phyloP scores from a whole-genome alignment of 2,888 invertebrate species.

The Luperina testacea region DNA sequence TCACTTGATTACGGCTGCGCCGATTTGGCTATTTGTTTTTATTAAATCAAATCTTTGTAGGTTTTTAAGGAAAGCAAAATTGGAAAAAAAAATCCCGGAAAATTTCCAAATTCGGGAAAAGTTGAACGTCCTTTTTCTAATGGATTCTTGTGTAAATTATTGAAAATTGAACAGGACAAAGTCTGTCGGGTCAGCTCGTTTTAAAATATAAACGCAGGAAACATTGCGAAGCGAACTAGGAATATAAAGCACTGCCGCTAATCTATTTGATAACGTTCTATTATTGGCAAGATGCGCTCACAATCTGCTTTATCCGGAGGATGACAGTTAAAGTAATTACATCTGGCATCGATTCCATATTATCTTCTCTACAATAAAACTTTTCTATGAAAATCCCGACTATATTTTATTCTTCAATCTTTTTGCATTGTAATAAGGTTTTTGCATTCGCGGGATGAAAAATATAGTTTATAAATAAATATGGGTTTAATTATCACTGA shows the following conservation, averaged over 20 bases:
- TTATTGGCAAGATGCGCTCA: conserved; percentile 33
- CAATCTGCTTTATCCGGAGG: conserved; percentile 8
- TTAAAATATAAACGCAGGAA: conserved; percentile 6
- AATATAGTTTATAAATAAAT: neutral
- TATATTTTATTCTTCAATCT: conserved; percentile 7
- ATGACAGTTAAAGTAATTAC: conserved; percentile 20
- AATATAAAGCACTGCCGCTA: conserved; percentile 9
- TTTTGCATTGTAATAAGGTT: neutral
- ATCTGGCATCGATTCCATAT: conserved; percentile 18
- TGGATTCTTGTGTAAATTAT: neutral
- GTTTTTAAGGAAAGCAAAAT: too few relatives aligned
- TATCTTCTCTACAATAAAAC: conserved; percentile 13
- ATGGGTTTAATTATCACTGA: neutral
- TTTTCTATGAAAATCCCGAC: neutral
- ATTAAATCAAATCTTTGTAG: too few relatives aligned
- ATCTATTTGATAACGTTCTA: conserved; percentile 44
- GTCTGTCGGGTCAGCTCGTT: neutral
- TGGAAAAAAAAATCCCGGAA: too few relatives aligned
- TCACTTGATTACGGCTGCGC: neutral
- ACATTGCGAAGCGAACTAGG: neutral
- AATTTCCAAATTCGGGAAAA: neutral
- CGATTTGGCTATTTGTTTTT: neutral
- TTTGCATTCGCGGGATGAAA: neutral
- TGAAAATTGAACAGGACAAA: neutral
- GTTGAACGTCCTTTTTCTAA: neutral